Conservation (phyloP, 2,113 vertebrate species). For the Uria aalge region DNA sequence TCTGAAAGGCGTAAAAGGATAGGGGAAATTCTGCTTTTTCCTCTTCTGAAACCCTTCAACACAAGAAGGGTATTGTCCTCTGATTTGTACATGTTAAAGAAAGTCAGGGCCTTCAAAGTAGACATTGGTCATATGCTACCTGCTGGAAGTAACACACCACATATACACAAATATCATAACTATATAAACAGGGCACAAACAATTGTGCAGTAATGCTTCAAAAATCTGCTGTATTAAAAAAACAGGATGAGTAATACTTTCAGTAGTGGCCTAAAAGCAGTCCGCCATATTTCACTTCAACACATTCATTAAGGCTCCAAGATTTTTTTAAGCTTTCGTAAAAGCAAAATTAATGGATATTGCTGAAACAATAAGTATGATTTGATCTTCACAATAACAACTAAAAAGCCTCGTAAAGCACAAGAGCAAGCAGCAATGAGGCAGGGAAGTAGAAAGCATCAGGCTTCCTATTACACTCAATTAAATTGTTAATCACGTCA, state of each 20-base stretch:
- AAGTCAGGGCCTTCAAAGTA: not conserved
- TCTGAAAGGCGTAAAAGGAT: not conserved
- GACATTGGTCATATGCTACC: not conserved
- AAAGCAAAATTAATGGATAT: not conserved
- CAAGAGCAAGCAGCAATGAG: not conserved
- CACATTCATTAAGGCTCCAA: not conserved
- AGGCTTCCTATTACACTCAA: not conserved
- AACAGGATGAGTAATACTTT: not conserved
- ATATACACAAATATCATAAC: not conserved
- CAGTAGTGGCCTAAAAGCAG: not conserved
- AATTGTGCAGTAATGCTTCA: not conserved
- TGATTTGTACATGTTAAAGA: not conserved
- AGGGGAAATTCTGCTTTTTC: not conserved
- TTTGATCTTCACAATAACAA: not conserved
- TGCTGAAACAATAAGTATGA: not conserved
- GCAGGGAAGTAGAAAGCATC: not conserved
- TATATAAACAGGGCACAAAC: not conserved
- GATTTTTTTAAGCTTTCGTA: not conserved
- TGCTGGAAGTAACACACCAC: not conserved
- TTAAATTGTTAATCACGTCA: slow-evolving; percentile 26
- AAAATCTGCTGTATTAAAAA: not conserved
- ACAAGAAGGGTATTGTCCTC: not conserved
- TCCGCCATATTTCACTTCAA: not conserved
- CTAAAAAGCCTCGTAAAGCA: not conserved
- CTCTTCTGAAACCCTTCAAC: not conserved